Percentiles rank a stretch among this genome's conserved stretches.
Conservation (phyloP, 2,113 vertebrate species). For the Anguilla rostrata region DNA sequence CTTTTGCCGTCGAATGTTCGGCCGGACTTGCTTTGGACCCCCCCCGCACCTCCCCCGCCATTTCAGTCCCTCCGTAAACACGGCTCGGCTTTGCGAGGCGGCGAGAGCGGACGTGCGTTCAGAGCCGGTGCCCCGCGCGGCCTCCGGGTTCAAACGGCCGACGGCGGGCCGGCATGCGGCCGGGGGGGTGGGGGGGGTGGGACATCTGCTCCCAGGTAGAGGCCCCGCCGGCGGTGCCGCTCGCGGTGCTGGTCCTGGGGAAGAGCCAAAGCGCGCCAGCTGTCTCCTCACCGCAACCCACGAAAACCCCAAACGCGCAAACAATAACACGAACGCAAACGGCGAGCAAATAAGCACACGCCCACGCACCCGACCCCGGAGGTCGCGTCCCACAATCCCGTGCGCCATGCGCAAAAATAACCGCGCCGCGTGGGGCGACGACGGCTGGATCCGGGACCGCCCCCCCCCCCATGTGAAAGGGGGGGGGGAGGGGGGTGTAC, state of each 20-base stretch:
- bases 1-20: not conserved
- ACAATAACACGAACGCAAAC: constrained; percentile 55
- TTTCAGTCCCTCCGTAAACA: not conserved
- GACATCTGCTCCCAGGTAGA: constrained; percentile 69
- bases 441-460: constrained; percentile 13
- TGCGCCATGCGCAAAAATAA: not conserved
- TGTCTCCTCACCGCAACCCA: constrained; percentile 68
- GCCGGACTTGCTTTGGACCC: not conserved
- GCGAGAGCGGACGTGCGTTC: not conserved
- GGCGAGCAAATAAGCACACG: constrained; percentile 64
- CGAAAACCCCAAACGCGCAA: constrained; percentile 64
- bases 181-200: not conserved
- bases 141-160: no score
- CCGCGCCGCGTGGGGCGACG: not conserved
- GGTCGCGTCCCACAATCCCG: constrained; percentile 52
- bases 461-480: constrained; percentile 26
- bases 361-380: constrained; percentile 52
- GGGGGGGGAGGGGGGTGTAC: constrained; percentile 28
- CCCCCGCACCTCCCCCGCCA: not conserved
- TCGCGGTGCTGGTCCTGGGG: constrained; percentile 63
- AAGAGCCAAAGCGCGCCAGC: constrained; percentile 68
- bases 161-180: not conserved
- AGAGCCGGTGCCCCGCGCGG: not conserved
- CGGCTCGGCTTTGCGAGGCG: not conserved
- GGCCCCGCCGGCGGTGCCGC: constrained; percentile 48